Evolutionary conservation across 2,113 vertebrate genomes (phyloP).

Genomic region (Cyrtonyx montezumae): DNA sequence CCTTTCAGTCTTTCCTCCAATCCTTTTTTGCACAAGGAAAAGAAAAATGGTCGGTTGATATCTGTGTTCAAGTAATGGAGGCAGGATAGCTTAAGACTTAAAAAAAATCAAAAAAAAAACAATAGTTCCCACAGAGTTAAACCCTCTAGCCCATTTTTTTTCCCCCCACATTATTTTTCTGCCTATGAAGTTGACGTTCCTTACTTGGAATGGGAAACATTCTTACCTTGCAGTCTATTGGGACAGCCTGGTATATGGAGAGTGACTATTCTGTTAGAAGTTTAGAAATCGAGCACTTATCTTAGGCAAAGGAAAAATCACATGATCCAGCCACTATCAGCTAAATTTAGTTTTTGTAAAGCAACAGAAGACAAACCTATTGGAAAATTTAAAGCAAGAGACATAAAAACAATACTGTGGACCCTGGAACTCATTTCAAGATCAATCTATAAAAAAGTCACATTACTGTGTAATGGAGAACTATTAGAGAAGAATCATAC

Average conservation of each 20-base stretch:
- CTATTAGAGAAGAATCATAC: not conserved
- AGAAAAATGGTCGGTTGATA: fast-evolving
- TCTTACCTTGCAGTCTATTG: not conserved
- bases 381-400: conserved; percentile 13
- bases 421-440: not conserved
- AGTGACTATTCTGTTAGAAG: not conserved
- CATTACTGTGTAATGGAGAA: not conserved
- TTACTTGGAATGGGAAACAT: not conserved
- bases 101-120: not conserved
- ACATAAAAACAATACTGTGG: not conserved
- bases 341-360: not conserved
- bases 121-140: not conserved
- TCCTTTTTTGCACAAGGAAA: no score
- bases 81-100: not conserved
- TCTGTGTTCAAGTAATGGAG: not conserved
- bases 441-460: not conserved
- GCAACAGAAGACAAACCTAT: not conserved
- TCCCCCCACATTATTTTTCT: not conserved
- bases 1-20: not conserved
- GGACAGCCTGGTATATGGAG: not conserved
- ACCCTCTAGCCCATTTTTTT: not conserved
- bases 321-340: no score
- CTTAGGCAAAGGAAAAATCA: no score
- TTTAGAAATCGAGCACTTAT: not conserved
- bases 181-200: not conserved